Evolutionary conservation across 2,888 invertebrate species (phyloP), one percentile per base, ranked within the genome.

Genomic region (Cabera pusaria): DNA sequence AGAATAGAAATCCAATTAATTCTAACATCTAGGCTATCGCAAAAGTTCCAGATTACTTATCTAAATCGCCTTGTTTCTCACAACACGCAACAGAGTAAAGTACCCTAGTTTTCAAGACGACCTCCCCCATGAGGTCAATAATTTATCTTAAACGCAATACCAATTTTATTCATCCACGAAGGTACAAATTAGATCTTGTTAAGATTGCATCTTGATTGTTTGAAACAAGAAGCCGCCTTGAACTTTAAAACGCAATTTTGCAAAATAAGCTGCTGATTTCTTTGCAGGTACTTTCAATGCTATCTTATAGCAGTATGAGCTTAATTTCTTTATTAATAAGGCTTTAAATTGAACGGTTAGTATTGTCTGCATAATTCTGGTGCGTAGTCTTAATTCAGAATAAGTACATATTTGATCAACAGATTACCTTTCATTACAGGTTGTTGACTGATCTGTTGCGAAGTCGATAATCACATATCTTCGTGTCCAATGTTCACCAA

Each of bases 401-500:
- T 42, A n/a, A n/a, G n/a, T n/a, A 24, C 24, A 41, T 63, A 59
- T 67, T 63, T 67, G 62, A 59, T 61, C 62, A 57, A 64, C 56
- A 50, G 52, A 56, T 47, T 52, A 54, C 51, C 51, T 48, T 55
- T 64, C 56, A 71, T 70, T 73, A 66, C 53, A 42, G 35, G 49
- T 56, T 47, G 58, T 59, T 65, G 66, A 56, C 62, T 66, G 56
- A 61, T 58, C 47, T 52, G 63, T 81, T 79, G 72, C 74, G 64
- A 61, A 73, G 59, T 50, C 55, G 64, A 71, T 78, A 76, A 82
- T 80, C 67, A 72, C 57, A 65, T 52, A 47, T 43, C 24, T 32
- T 49, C 35, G 17, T 36, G 8, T 8, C 33, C 9, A 36, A 25
- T 27, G 8, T 26, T n/a, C n/a, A n/a, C n/a, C n/a, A n/a, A n/a